Evolutionary conservation across 1,140 invertebrate genomes (phyloP).

Genomic region (Drosophila mojavensis): DNA sequence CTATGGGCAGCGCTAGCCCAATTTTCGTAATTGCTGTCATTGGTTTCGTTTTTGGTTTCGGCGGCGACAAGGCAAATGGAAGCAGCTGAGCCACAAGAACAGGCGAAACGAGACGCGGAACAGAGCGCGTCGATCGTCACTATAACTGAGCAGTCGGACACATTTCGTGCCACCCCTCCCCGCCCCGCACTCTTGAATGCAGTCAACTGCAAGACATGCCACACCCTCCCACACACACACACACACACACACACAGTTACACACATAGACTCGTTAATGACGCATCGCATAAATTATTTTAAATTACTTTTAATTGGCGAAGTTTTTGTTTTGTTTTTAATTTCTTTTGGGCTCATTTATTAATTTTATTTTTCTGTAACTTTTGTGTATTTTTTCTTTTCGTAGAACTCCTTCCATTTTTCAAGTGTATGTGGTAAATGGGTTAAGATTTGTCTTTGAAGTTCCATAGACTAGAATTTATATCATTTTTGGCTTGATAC

Average conservation of each 20-base stretch:
- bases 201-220: conserved; percentile 35
- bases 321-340: conserved; percentile 36
- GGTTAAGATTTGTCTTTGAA: too few relatives aligned
- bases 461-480: too few relatives aligned
- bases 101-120: conserved; percentile 15
- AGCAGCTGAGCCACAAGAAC: conserved; percentile 20
- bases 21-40: neutral
- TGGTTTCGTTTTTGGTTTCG: conserved; percentile 8
- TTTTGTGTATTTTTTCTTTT: neutral
- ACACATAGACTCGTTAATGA: conserved; percentile 54
- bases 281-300: conserved; percentile 78
- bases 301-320: conserved; percentile 81
- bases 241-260: conserved; percentile 22
- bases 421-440: too few relatives aligned
- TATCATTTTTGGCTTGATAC: too few relatives aligned
- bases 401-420: too few relatives aligned
- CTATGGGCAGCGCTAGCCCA: neutral
- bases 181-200: neutral
- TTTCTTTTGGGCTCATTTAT: neutral
- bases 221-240: conserved; percentile 42
- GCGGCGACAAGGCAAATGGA: conserved; percentile 20
- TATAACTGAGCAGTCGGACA: conserved; percentile 10
- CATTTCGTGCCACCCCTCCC: neutral
- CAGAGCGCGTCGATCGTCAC: conserved; percentile 44
- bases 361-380: neutral